phyloP scores from a whole-genome alignment of 2,888 invertebrate species.

The Junonia oenone region DNA sequence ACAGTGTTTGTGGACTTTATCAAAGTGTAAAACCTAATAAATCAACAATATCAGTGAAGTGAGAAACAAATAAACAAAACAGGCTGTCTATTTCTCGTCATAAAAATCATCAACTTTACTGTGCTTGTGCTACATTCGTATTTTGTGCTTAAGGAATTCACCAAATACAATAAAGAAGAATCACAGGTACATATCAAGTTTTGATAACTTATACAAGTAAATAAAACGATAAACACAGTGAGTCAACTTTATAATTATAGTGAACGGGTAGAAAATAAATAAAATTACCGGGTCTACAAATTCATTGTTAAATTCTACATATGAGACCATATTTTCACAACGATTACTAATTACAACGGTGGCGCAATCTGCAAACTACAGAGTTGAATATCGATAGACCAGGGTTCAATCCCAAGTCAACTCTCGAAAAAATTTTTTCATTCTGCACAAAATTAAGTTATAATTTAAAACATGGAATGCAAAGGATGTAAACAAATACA shows the following conservation, averaged over 20 bases:
- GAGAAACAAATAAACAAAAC: neutral
- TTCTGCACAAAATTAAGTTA: neutral
- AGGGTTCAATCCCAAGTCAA: conserved; percentile 3
- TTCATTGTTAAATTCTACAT: conserved; percentile 1
- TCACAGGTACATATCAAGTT: conserved; percentile 1
- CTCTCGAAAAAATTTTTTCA: neutral
- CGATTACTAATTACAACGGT: neutral
- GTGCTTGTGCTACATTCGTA: conserved; percentile 2
- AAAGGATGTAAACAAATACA: conserved; percentile 1
- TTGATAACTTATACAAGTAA: neutral
- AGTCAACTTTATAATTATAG: neutral
- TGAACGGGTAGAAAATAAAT: conserved; percentile 3
- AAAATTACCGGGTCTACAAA: neutral
- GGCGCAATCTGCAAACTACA: neutral
- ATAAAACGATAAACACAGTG: neutral
- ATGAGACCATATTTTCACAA: conserved; percentile 1
- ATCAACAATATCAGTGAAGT: conserved; percentile 1
- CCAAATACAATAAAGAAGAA: neutral
- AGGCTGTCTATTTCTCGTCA: conserved; percentile 1
- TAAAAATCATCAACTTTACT: conserved; percentile 2
- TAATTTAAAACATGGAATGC: neutral
- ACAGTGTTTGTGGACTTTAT: conserved; percentile 1
- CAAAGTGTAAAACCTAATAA: neutral
- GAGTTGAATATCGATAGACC: neutral
- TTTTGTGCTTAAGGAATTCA: conserved; percentile 2